Evolutionary conservation across 92 coral and sea anemone genomes (phyloP), one percentile per base, ranked within the genome.

Genomic region (Heliopora coerulea): DNA sequence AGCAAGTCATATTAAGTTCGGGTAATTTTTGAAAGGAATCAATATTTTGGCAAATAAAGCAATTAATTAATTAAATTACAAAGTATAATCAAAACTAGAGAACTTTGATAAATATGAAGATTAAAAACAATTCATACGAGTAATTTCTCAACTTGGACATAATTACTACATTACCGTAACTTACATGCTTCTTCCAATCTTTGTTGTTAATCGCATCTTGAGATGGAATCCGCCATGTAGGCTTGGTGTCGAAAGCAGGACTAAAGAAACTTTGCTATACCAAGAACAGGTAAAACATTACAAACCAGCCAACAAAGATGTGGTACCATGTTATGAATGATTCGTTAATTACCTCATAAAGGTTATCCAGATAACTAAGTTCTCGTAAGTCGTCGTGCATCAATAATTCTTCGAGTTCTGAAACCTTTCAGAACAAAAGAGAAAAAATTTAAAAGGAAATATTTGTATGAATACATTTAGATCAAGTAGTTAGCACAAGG

Each of bases 271-370:
- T 86, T 85, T 85, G 89, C 95, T 88, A 49, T 18, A n/a, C n/a
- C n/a, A n/a, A n/a, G n/a, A n/a, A n/a, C n/a, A n/a, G n/a, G n/a
- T n/a, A n/a, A n/a, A n/a, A n/a, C n/a, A n/a, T n/a, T n/a, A n/a
- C n/a, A n/a, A n/a, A n/a, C n/a, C n/a, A n/a, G n/a, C n/a, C n/a
- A n/a, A n/a, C n/a, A n/a, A n/a, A n/a, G n/a, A n/a, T n/a, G n/a
- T n/a, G n/a, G n/a, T n/a, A n/a, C n/a, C n/a, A n/a, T n/a, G n/a
- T n/a, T n/a, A n/a, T n/a, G n/a, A n/a, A n/a, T n/a, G n/a, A n/a
- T n/a, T n/a, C n/a, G n/a, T n/a, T n/a, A n/a, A n/a, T n/a, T 21
- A 90, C 97, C 97, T 91, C 89, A 68, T 91, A 91, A 56, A 79
- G 57, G 61, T 48, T 83, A 75, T 91, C 80, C 28, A 91, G 54